phyloP scores from a whole-genome alignment of 2,113 vertebrate genomes.

The Nesoenas mayeri region DNA sequence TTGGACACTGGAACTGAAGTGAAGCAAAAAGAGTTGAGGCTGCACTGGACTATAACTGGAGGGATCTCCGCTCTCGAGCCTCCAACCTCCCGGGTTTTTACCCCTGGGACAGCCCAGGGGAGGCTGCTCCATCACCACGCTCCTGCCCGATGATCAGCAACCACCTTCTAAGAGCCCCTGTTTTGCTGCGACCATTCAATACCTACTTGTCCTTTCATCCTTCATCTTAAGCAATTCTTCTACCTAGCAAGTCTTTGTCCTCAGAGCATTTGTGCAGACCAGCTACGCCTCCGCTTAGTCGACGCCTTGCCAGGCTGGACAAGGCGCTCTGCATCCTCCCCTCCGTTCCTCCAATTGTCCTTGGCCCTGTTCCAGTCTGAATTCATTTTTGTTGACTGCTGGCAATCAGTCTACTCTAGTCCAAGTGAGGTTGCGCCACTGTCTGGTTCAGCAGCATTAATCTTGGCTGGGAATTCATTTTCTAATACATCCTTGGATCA shows the following conservation, averaged over 20 bases:
- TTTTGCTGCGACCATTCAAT: background rate
- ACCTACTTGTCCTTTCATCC: background rate
- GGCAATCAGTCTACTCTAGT: background rate
- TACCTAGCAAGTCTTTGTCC: background rate
- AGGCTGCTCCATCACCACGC: background rate
- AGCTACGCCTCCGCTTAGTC: background rate
- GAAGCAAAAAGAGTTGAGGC: background rate
- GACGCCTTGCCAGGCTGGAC: background rate
- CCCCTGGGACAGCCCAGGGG: background rate
- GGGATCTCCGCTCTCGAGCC: background rate
- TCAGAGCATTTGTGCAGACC: background rate
- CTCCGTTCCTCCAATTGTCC: background rate
- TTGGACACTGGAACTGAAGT: background rate
- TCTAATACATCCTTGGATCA: background rate
- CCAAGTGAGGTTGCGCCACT: background rate
- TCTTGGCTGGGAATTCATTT: constrained; percentile 14
- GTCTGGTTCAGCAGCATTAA: background rate
- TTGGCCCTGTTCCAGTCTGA: background rate
- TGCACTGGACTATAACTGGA: background rate
- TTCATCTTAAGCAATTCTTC: background rate
- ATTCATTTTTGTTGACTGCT: background rate
- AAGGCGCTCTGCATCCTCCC: background rate
- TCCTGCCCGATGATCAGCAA: background rate
- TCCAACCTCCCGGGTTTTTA: background rate
- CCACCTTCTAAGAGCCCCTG: background rate